These are phyloP conservation scores for Elaphurus davidianus DNA, from an alignment of 2,113 vertebrate species.

Conservation along the genomic window DNA sequence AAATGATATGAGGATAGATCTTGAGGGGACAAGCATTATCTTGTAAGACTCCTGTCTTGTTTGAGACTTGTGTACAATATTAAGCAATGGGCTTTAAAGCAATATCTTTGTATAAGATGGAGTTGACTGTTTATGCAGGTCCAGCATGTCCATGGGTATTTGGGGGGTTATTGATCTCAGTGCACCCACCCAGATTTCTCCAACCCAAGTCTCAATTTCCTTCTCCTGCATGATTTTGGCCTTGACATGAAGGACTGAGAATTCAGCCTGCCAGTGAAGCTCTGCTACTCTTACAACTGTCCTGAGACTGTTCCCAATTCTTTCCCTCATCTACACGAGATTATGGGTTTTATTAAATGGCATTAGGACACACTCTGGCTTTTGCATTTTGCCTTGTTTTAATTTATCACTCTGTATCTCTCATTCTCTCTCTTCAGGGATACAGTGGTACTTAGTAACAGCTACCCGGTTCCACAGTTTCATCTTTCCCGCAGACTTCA, in stretches of 20 bases:
- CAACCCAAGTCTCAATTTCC: background rate
- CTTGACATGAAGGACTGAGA: background rate
- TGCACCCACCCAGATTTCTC: background rate
- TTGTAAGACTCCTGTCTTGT: background rate
- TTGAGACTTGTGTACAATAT: background rate
- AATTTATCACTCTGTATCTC: background rate
- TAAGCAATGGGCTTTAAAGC: background rate
- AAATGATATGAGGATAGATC: background rate
- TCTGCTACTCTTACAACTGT: background rate
- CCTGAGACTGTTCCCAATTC: background rate
- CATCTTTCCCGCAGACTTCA: background rate
- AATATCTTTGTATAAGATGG: background rate
- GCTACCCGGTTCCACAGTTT: background rate
- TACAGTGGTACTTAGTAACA: background rate
- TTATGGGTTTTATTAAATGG: background rate
- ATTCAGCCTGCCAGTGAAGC: background rate
- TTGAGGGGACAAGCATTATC: background rate
- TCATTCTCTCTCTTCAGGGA: background rate
- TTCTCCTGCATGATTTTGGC: background rate
- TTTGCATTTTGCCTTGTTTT: background rate
- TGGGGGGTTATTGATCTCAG: background rate
- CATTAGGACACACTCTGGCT: background rate
- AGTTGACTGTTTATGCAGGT: background rate
- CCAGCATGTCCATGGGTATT: background rate
- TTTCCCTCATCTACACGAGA: background rate